Base-by-base conservation (phyloP, 2,888 invertebrate species). In the Drosophila neutralis region DNA sequence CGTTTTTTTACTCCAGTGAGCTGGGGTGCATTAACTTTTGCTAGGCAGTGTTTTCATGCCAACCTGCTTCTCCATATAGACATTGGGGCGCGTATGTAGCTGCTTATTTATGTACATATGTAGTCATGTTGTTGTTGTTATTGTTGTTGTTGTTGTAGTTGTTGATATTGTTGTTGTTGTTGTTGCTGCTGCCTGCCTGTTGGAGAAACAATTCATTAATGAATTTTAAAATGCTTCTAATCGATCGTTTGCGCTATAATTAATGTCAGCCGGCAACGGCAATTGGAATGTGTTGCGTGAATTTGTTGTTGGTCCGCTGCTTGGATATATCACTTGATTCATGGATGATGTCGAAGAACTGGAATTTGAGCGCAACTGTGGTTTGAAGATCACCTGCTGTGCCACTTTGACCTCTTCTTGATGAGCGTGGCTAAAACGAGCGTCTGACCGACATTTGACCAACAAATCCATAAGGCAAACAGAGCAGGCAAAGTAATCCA, bases 171-270 rank as follows among this genome's bases (percentile, higher is more conserved):
- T 56, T 74, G 73, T 10, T 27, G 35, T 7, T 21, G 40, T 5
- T 42, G 42, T 0, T 42, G 40, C 0, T 40, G 40, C 36, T 54
- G 54, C 21, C n/a, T 31, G 56, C 42, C 71, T 90, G 85, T 89
- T 89, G 88, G 76, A 77, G 89, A 80, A 88, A 78, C 89, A 83
- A 89, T 89, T 90, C 87, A 88, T 90, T 90, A 88, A 90, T 89
- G 89, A 89, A 83, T 90, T 87, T 83, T 75, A 87, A 82, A 89
- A 88, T 85, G 87, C 83, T 80, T 80, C 84, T 90, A 90, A 89
- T 87, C 87, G 89, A 87, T 87, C 87, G 87, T 87, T 87, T 87
- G 75, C 84, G 81, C 87, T 82, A 86, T 87, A 87, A 87, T 87
- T 87, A 88, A 87, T 88, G 87, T 88, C 87, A 87, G 76, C 58